phyloP scores from a whole-genome alignment of 2,888 invertebrate species.

The Neoaliturus tenellus region DNA sequence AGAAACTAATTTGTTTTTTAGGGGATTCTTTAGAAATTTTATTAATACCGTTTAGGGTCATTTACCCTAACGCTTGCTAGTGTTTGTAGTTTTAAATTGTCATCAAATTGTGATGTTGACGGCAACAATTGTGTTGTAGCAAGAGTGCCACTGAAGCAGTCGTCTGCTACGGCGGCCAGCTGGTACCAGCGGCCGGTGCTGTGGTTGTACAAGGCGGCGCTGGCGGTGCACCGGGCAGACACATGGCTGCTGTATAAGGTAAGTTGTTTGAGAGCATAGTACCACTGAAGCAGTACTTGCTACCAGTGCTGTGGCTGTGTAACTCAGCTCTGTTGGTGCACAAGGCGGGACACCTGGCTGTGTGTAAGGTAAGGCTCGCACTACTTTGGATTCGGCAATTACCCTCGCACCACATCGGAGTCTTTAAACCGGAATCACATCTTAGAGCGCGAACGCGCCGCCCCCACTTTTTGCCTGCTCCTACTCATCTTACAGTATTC shows the following conservation, averaged over 20 bases:
- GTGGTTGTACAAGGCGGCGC: constrained; percentile 47
- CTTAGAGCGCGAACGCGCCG: no score
- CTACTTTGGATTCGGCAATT: not conserved
- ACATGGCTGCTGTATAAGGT: constrained; percentile 40
- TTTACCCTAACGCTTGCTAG: no score
- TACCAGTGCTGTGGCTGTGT: constrained; percentile 50
- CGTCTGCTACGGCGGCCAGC: not conserved
- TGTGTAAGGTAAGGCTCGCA: constrained; percentile 41
- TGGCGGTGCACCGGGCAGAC: constrained; percentile 37
- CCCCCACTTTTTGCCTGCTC: no score
- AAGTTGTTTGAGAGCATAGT: not conserved
- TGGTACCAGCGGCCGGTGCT: constrained; percentile 49
- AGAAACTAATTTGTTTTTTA: no score
- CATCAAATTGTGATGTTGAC: no score
- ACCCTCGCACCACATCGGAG: no score
- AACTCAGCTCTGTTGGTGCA: constrained; percentile 23
- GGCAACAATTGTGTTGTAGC: constrained; percentile 16
- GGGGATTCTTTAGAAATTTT: no score
- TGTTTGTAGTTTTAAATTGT: no score
- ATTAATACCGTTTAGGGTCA: no score
- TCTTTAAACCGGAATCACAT: no score
- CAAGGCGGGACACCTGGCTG: constrained; percentile 28
- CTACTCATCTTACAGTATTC: no score
- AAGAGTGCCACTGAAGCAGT: constrained; percentile 26
- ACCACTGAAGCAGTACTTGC: constrained; percentile 28